phyloP scores from a whole-genome alignment of 2,797 vertebrate genomes.

The Pantherophis alleghaniensis region DNA sequence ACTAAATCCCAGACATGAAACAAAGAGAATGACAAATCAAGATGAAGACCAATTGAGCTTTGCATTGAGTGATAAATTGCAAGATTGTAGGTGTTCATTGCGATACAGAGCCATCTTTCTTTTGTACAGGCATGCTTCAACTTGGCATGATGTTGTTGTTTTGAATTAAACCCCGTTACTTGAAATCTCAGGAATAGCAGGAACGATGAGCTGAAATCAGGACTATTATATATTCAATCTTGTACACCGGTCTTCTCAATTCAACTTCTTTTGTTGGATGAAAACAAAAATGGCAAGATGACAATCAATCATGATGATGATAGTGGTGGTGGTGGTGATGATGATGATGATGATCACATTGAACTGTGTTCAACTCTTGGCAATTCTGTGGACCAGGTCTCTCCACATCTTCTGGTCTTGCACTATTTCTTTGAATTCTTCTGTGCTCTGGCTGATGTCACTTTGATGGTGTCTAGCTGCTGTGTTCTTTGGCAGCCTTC shows the following conservation, averaged over 20 bases:
- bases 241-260: neutral
- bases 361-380: too few relatives aligned
- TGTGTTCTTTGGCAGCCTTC: too few relatives aligned
- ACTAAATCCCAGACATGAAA: neutral
- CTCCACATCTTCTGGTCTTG: too few relatives aligned
- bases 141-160: neutral
- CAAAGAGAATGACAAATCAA: neutral
- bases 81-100: neutral
- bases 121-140: neutral
- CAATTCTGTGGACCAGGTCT: too few relatives aligned
- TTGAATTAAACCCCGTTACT: neutral
- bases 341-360: too few relatives aligned
- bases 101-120: neutral
- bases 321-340: too few relatives aligned
- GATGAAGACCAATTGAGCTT: neutral
- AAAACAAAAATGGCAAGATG: neutral
- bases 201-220: neutral
- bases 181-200: neutral
- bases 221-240: neutral
- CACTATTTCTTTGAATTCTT: too few relatives aligned
- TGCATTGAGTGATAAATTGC: neutral
- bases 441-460: too few relatives aligned
- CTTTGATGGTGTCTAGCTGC: too few relatives aligned
- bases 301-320: neutral
- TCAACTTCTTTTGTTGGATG: neutral